These are phyloP conservation scores for Nipponacmea schrenckii DNA, from an alignment of 2,888 invertebrate species.

Conservation along the genomic window DNA sequence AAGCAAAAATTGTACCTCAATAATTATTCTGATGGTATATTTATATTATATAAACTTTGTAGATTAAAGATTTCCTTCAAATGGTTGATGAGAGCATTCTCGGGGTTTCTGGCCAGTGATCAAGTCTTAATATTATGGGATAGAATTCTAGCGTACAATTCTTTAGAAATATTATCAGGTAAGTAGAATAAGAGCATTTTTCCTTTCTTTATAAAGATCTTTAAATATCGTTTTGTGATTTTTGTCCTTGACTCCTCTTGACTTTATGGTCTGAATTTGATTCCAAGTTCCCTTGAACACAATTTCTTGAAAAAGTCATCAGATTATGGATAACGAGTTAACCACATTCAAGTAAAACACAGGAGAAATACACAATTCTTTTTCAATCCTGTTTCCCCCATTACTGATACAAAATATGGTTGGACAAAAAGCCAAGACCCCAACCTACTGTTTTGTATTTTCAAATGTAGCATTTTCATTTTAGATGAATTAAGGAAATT, in stretches of 20 bases:
- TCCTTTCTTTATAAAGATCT: not conserved
- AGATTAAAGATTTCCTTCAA: slow-evolving; percentile 92
- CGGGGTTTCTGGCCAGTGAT: slow-evolving; percentile 91
- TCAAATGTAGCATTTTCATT: too few species aligned
- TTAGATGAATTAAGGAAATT: too few species aligned
- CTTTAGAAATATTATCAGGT: slow-evolving; percentile 85
- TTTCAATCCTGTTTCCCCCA: too few species aligned
- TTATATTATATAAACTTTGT: slow-evolving; percentile 19
- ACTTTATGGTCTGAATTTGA: not conserved
- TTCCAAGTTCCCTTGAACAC: not conserved
- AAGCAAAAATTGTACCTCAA: too few species aligned
- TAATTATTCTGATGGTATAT: too few species aligned
- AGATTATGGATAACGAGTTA: too few species aligned
- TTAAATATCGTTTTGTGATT: not conserved
- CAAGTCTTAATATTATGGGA: slow-evolving; percentile 94
- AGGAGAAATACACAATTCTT: too few species aligned
- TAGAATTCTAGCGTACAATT: slow-evolving; percentile 89
- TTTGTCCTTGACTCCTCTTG: not conserved
- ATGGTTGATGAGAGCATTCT: slow-evolving; percentile 96
- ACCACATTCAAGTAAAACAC: too few species aligned
- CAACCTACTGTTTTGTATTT: too few species aligned
- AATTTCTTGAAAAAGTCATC: not conserved
- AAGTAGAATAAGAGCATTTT: slow-evolving; percentile 11
- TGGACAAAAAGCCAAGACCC: too few species aligned
- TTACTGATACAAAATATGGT: too few species aligned